These are phyloP conservation scores for Drosophila rufa DNA, from an alignment of 1,140 invertebrate species.

Conservation along the genomic window DNA sequence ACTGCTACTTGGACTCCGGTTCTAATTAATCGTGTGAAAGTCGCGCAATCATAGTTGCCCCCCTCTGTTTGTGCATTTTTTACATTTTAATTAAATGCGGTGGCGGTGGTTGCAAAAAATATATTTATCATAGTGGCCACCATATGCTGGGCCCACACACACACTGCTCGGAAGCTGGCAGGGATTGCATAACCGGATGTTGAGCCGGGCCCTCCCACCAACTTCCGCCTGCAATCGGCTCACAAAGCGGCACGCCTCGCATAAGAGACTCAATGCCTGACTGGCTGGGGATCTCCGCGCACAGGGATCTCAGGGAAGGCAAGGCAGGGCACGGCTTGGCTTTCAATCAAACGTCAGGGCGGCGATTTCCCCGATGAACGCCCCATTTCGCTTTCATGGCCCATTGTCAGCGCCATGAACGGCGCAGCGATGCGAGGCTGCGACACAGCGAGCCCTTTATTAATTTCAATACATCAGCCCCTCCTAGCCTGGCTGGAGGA, in stretches of 20 bases:
- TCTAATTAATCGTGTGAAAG: slow-evolving; percentile 75
- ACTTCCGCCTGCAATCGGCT: slow-evolving; percentile 62
- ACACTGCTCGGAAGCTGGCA: not conserved
- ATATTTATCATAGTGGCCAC: slow-evolving; percentile 6
- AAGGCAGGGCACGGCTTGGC: not conserved
- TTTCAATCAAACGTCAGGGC: slow-evolving; percentile 56
- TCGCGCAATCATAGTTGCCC: slow-evolving; percentile 40
- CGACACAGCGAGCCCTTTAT: slow-evolving; percentile 64
- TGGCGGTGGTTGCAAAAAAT: slow-evolving; percentile 12
- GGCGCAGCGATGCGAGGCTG: slow-evolving; percentile 21
- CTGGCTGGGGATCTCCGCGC: slow-evolving; percentile 19
- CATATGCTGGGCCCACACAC: slow-evolving; percentile 1
- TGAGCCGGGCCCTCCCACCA: slow-evolving; percentile 35
- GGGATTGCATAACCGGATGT: slow-evolving; percentile 57
- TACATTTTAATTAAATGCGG: slow-evolving; percentile 63
- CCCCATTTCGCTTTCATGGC: slow-evolving; percentile 61
- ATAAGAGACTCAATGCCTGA: slow-evolving; percentile 28
- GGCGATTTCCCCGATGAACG: slow-evolving; percentile 43
- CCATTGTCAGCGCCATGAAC: slow-evolving; percentile 64
- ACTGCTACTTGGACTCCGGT: not conserved
- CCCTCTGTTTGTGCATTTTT: slow-evolving; percentile 20
- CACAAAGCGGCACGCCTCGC: slow-evolving; percentile 62
- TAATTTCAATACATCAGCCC: slow-evolving; percentile 73
- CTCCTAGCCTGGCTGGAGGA: slow-evolving; percentile 27
- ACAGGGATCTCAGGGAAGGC: slow-evolving; percentile 22